Conservation (phyloP, 2,113 vertebrate genomes). For the Sterrhoptilus dennistouni region DNA sequence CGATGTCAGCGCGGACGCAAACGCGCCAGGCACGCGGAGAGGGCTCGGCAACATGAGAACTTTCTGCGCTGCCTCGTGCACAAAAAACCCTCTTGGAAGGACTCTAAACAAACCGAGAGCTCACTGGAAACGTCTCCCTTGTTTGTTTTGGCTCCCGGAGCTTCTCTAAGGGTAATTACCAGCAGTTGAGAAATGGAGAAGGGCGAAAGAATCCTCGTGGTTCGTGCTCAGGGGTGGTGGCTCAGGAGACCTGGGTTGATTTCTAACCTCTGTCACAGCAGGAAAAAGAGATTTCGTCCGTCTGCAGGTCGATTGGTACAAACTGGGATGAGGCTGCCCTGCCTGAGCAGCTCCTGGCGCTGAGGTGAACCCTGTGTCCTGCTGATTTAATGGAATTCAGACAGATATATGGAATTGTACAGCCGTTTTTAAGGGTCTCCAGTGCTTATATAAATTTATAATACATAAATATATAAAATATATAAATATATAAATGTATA, state of each 20-base stretch:
- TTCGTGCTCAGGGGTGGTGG: neutral
- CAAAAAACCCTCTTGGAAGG: slow-evolving; percentile 9
- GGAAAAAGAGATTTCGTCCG: neutral
- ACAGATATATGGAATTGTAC: fast-evolving
- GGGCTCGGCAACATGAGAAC: neutral
- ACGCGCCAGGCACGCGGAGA: neutral
- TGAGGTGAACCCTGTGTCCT: fast-evolving
- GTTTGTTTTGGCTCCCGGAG: slow-evolving; percentile 54
- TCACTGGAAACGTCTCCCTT: neutral
- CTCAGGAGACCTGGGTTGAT: neutral
- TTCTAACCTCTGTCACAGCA: neutral
- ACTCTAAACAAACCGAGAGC: neutral
- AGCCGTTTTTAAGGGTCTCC: neutral
- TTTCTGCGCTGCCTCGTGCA: neutral
- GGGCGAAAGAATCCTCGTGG: neutral
- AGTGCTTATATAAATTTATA: neutral
- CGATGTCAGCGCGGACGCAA: neutral
- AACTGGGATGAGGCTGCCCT: neutral
- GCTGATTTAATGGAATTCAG: neutral
- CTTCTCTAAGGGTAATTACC: neutral
- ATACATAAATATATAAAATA: too few species aligned
- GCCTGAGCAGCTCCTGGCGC: neutral
- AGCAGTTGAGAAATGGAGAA: neutral
- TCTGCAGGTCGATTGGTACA: fast-evolving
- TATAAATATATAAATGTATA: neutral